Percentiles rank a stretch among this genome's conserved stretches.
Conservation (phyloP, 2,797 vertebrate species). For the Pangasius macronema region DNA sequence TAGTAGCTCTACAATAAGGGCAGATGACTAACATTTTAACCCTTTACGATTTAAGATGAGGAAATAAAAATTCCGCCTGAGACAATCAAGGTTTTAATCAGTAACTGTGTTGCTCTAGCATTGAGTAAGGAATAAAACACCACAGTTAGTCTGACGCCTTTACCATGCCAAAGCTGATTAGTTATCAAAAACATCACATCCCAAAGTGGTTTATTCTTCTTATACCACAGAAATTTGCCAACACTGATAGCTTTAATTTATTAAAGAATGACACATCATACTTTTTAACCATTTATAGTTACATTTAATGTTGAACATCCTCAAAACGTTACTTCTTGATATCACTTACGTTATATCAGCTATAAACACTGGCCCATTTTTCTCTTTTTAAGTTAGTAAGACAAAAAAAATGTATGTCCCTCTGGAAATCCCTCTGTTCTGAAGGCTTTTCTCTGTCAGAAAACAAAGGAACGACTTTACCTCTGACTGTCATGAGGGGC, state of each 20-base stretch:
- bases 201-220: neutral
- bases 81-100: neutral
- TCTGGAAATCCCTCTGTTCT: neutral
- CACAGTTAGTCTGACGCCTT: neutral
- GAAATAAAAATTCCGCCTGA: neutral
- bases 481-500: neutral
- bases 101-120: neutral
- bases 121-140: neutral
- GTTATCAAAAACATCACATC: neutral
- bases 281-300: neutral
- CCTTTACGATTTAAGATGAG: neutral
- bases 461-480: neutral
- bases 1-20: neutral
- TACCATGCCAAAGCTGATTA: neutral
- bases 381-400: too few species aligned
- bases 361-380: neutral
- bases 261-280: neutral
- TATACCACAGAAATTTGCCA: neutral
- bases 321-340: neutral
- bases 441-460: neutral
- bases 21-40: neutral
- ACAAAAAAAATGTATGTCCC: too few species aligned
- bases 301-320: neutral
- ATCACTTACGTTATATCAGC: neutral
- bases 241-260: neutral